Percentiles rank a stretch among this genome's conserved stretches.
Conservation (phyloP, 2,113 vertebrate species). For the Calyptommatus sinebrachiatus region DNA sequence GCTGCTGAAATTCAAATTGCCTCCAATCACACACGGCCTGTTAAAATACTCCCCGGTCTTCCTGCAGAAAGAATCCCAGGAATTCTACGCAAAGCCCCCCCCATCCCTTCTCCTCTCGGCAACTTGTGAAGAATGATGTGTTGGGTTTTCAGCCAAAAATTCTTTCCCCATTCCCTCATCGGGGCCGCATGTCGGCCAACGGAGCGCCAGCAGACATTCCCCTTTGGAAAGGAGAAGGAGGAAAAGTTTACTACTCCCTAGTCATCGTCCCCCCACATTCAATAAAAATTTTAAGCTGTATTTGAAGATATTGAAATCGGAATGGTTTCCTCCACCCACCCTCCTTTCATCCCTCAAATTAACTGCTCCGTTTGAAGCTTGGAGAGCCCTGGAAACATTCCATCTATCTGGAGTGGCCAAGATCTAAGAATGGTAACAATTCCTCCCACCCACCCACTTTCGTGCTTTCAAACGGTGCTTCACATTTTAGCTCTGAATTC, state of each 20-base stretch:
- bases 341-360: background rate
- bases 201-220: conserved; percentile 43
- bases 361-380: background rate
- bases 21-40: conserved; percentile 27
- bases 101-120: conserved; percentile 49
- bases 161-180: conserved; percentile 74
- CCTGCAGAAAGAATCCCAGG: conserved; percentile 70
- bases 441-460: background rate
- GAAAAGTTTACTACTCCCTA: background rate
- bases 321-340: background rate
- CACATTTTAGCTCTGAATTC: background rate
- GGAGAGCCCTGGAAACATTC: background rate
- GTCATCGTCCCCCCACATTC: background rate
- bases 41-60: conserved; percentile 59
- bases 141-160: conserved; percentile 73
- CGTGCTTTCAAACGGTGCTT: background rate
- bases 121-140: conserved; percentile 64
- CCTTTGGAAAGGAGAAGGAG: conserved; percentile 20
- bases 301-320: background rate
- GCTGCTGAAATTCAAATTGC: conserved; percentile 56
- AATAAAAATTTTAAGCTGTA: background rate
- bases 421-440: background rate
- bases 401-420: background rate
- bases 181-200: conserved; percentile 58
- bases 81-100: conserved; percentile 70